Evolutionary conservation across 2,888 invertebrate species (phyloP).

Genomic region (Hirtodrosophila histrioides): DNA sequence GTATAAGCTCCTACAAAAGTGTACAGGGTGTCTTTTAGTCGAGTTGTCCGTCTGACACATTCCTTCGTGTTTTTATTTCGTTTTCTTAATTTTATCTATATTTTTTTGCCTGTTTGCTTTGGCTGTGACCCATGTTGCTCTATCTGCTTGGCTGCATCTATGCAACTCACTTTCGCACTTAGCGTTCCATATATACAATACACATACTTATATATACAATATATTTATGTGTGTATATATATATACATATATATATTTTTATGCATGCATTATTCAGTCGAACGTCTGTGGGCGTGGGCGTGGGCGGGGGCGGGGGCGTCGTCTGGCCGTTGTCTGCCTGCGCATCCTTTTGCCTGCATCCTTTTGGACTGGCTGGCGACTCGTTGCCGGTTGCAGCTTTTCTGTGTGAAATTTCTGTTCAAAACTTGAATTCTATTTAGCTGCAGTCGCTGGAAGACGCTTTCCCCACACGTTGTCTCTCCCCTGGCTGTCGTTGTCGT

Average conservation of each 20-base stretch:
- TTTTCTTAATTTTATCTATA: slow-evolving; percentile 11
- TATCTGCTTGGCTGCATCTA: slow-evolving; percentile 74
- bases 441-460: slow-evolving; percentile 20
- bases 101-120: slow-evolving; percentile 37
- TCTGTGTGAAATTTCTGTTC: slow-evolving; percentile 53
- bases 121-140: slow-evolving; percentile 71
- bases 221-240: slow-evolving; percentile 10
- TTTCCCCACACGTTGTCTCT: neutral
- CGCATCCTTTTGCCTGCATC: slow-evolving; percentile 31
- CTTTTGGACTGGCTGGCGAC: slow-evolving; percentile 62
- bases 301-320: slow-evolving; percentile 42
- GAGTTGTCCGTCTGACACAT: neutral
- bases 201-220: neutral
- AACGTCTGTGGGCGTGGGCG: slow-evolving; percentile 30
- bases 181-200: slow-evolving; percentile 23
- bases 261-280: slow-evolving; percentile 70
- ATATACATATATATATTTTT: slow-evolving; percentile 19
- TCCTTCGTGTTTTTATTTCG: slow-evolving; percentile 5
- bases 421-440: slow-evolving; percentile 69
- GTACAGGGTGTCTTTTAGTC: neutral
- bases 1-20: too few species aligned
- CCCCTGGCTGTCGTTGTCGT: slow-evolving; percentile 13
- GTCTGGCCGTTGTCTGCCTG: slow-evolving; percentile 60
- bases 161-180: slow-evolving; percentile 80
- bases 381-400: slow-evolving; percentile 44